These are phyloP conservation scores for Buceros bicornis DNA, from an alignment of 2,797 vertebrate genomes.

Conservation along the genomic window DNA sequence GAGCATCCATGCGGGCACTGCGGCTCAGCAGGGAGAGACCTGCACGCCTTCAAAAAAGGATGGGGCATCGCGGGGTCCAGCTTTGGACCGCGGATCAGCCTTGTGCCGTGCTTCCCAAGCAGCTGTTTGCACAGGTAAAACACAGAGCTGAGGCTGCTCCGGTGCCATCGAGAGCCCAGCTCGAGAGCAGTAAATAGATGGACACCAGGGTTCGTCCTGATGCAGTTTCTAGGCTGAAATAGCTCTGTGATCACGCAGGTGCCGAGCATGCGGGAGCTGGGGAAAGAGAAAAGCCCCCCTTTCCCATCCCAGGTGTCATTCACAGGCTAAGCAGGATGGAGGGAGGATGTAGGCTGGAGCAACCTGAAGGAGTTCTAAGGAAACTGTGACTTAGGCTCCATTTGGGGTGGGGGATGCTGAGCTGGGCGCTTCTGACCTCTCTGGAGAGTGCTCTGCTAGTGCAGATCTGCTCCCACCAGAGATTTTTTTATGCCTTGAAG, in stretches of 20 bases:
- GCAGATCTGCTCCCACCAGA: not conserved
- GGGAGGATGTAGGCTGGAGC: not conserved
- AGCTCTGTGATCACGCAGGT: not conserved
- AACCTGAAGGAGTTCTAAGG: not conserved
- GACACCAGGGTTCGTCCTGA: not conserved
- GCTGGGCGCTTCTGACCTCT: not conserved
- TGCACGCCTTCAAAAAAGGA: fast-evolving
- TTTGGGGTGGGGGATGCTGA: not conserved
- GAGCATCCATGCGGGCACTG: not conserved
- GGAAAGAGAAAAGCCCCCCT: not conserved
- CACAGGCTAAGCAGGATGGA: not conserved
- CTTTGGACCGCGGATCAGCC: not conserved
- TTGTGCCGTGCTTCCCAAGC: not conserved
- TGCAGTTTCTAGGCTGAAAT: not conserved
- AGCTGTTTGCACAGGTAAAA: not conserved
- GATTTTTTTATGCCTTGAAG: not conserved
- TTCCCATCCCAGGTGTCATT: not conserved
- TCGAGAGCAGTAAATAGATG: not conserved
- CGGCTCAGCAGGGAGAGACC: not conserved
- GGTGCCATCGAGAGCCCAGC: not conserved
- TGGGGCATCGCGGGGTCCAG: not conserved
- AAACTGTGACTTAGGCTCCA: not conserved
- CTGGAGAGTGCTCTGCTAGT: not conserved
- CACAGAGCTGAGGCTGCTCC: not conserved
- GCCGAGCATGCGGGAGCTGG: fast-evolving